A percentile compares a stretch with the other conserved stretches of the same genome.
Conservation (phyloP, 2,888 invertebrate genomes). For the Harmothoe impar region DNA sequence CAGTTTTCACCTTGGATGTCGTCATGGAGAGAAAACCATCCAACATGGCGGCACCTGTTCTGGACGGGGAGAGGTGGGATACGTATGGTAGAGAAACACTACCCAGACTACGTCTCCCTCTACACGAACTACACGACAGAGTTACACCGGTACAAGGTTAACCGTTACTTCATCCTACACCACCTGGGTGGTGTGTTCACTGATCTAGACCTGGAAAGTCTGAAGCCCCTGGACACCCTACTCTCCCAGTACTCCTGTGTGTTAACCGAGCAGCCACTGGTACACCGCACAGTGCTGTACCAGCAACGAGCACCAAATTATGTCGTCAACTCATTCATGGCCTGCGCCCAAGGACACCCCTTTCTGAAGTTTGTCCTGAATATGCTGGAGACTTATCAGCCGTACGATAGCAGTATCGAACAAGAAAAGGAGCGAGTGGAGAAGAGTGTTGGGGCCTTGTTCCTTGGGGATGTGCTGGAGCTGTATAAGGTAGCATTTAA, state of each 20-base stretch:
- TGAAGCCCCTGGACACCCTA: not conserved
- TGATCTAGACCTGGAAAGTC: constrained; percentile 30
- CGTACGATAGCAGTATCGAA: constrained; percentile 13
- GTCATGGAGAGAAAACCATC: constrained; percentile 41
- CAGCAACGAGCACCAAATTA: constrained; percentile 26
- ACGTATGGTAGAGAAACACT: not conserved
- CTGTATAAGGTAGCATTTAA: constrained; percentile 44
- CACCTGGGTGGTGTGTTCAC: constrained; percentile 36
- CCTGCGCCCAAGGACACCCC: constrained; percentile 16
- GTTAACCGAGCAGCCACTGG: constrained; percentile 37
- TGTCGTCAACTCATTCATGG: constrained; percentile 48
- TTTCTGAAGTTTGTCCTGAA: not conserved
- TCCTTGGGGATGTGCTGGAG: constrained; percentile 45
- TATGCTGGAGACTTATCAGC: constrained; percentile 45
- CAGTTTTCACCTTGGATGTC: not conserved
- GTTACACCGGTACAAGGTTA: constrained; percentile 16
- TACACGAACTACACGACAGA: constrained; percentile 12
- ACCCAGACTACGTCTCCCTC: not conserved
- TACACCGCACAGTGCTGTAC: not conserved
- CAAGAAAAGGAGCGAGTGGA: constrained; percentile 25
- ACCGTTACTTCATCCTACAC: constrained; percentile 44
- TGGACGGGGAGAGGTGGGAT: not conserved
- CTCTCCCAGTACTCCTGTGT: not conserved
- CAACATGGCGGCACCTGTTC: constrained; percentile 27
- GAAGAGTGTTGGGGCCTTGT: constrained; percentile 39